phyloP scores from a whole-genome alignment of 2,113 vertebrate genomes.

The Oceanites oceanicus region DNA sequence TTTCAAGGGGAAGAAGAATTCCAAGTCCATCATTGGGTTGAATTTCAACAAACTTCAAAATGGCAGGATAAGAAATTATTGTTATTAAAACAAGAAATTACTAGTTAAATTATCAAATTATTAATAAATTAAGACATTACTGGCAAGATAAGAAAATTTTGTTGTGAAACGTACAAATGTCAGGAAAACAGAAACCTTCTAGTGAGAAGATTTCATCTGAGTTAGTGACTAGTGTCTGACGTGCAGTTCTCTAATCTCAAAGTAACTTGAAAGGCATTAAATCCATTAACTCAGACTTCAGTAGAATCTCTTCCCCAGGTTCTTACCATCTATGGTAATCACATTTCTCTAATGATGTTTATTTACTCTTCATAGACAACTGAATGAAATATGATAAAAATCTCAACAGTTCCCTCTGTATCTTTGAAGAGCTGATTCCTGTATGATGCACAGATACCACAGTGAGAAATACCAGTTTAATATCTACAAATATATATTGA shows the following conservation, averaged over 20 bases:
- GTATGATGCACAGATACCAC: not conserved
- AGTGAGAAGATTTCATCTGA: not conserved
- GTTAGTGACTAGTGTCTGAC: not conserved
- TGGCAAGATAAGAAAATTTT: not conserved
- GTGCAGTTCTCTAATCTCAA: not conserved
- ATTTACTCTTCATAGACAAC: not conserved
- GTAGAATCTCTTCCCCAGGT: not conserved
- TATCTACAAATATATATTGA: not conserved
- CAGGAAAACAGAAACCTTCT: not conserved
- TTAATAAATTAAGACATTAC: not conserved
- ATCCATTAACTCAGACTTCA: not conserved
- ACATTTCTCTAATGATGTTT: not conserved
- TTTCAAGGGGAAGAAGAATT: conserved; percentile 86
- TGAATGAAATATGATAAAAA: not conserved
- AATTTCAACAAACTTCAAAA: conserved; percentile 84
- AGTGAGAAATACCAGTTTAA: not conserved
- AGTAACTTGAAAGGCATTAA: not conserved
- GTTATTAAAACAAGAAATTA: not conserved
- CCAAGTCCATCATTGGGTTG: conserved; percentile 90
- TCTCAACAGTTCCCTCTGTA: not conserved
- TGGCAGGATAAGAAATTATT: not conserved
- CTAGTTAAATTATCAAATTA: not conserved
- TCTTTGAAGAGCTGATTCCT: not conserved
- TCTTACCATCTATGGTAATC: not conserved
- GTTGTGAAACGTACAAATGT: not conserved